These are phyloP conservation scores for Poeciliopsis gracilis DNA, from an alignment of 2,797 vertebrate species.

Conservation along the genomic window DNA sequence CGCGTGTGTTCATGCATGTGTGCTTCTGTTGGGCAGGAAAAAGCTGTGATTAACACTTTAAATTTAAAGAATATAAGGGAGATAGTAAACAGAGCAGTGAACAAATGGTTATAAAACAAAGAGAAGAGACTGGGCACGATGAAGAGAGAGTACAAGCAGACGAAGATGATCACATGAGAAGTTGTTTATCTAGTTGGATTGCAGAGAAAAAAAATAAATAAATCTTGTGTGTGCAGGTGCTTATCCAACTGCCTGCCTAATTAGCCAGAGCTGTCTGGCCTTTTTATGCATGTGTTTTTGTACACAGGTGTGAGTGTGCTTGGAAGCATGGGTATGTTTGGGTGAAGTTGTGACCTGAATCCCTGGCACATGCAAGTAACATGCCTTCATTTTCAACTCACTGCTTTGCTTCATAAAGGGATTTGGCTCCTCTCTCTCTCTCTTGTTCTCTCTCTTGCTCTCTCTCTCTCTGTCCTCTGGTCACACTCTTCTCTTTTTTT, in stretches of 20 bases:
- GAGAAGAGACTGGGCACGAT: neutral
- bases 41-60: constrained; percentile 14
- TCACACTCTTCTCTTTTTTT: constrained; percentile 39
- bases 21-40: constrained; percentile 21
- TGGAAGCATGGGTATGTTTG: constrained; percentile 52
- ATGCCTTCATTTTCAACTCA: constrained; percentile 73
- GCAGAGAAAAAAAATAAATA: constrained; percentile 21
- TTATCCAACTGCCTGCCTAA: constrained; percentile 51
- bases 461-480: constrained; percentile 3
- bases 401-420: constrained; percentile 72
- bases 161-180: constrained; percentile 48
- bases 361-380: constrained; percentile 60
- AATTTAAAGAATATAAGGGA: neutral
- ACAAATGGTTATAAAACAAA: neutral
- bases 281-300: constrained; percentile 45
- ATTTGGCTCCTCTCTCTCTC: constrained; percentile 56
- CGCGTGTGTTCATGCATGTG: constrained; percentile 25
- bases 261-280: constrained; percentile 59
- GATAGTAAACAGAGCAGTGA: constrained; percentile 20
- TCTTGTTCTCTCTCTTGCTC: neutral
- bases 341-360: constrained; percentile 74
- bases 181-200: constrained; percentile 61
- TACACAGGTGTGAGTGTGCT: constrained; percentile 34
- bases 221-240: constrained; percentile 34
- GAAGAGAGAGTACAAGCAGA: constrained; percentile 2